Conservation (phyloP, 2,888 invertebrate species). For the Cryptosula pallasiana region DNA sequence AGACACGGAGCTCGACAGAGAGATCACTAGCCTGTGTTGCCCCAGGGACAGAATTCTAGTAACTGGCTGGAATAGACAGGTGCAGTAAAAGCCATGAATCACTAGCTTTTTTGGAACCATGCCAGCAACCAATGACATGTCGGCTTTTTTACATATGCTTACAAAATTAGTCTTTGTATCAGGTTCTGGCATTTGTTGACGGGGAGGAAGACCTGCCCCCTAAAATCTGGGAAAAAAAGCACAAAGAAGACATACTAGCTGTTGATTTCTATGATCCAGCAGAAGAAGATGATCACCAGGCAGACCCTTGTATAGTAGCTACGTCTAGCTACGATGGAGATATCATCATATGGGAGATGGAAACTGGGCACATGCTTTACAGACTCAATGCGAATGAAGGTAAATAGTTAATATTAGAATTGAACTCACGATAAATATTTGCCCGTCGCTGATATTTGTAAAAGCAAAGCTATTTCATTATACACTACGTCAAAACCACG, state of each 20-base stretch:
- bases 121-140: no score
- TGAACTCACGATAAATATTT: no score
- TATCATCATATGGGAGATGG: constrained; percentile 73
- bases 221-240: constrained; percentile 68
- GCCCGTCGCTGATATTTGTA: no score
- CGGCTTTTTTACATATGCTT: no score
- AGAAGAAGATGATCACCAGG: constrained; percentile 16
- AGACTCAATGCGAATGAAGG: constrained; percentile 30
- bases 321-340: constrained; percentile 72
- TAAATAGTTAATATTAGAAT: no score
- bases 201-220: constrained; percentile 54
- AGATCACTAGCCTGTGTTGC: constrained; percentile 59
- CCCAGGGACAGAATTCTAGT: constrained; percentile 63
- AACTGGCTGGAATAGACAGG: constrained; percentile 71
- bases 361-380: constrained; percentile 61
- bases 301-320: constrained; percentile 38
- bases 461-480: no score
- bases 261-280: constrained; percentile 57
- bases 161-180: no score
- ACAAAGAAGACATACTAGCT: constrained; percentile 70
- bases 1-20: constrained; percentile 61
- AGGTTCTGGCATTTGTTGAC: constrained; percentile 60
- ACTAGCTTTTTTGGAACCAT: no score
- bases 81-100: no score
- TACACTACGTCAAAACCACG: no score